Evolutionary conservation across 2,797 vertebrate species (phyloP), one percentile per base, ranked within the genome.

Genomic region (Eulemur rubriventer): DNA sequence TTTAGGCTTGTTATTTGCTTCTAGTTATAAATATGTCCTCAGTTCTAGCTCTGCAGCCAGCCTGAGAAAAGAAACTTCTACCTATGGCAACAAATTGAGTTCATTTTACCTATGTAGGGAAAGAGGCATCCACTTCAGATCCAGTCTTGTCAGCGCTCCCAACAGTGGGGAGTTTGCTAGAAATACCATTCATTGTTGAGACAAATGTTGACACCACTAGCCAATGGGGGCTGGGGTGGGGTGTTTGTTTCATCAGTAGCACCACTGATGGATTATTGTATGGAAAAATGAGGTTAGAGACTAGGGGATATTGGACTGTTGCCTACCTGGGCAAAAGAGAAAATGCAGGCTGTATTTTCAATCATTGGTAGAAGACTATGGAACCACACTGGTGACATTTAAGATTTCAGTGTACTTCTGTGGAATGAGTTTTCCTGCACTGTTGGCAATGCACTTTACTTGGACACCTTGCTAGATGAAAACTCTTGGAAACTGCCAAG

Each of bases 341-440:
- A 98, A 98, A 95, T 76, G 88, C 6, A 22, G 82, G 63, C 7
- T 83, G 96, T 79, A 79, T 96, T 96, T 96, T 97, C 96, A 98
- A 98, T 98, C 88, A 96, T 35, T 92, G 91, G 79, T 80, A 96
- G 97, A 96, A 98, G 96, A 95, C 97, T 97, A 94, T 94, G 96
- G 94, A 96, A 98, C 85, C 96, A 97, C 97, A 94, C 48, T 97
- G 96, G 94, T 97, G 95, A 98, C 97, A 98, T 98, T 98, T 98
- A 89, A 46, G 98, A 96, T 98, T 97, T 97, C 89, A 98, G 94
- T 97, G 96, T 98, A 89, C 97, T 97, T 96, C 83, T n/a, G 57
- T 96, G 97, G 97, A 98, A 98, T 98, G 91, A 95, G 94, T 98
- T 97, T 96, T 97, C 92, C 96, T 72, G 73, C 48, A 80, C 95